Evolutionary conservation across 2,797 vertebrate species (phyloP), one percentile per base, ranked within the genome.

Genomic region (Rhinoraja longicauda): DNA sequence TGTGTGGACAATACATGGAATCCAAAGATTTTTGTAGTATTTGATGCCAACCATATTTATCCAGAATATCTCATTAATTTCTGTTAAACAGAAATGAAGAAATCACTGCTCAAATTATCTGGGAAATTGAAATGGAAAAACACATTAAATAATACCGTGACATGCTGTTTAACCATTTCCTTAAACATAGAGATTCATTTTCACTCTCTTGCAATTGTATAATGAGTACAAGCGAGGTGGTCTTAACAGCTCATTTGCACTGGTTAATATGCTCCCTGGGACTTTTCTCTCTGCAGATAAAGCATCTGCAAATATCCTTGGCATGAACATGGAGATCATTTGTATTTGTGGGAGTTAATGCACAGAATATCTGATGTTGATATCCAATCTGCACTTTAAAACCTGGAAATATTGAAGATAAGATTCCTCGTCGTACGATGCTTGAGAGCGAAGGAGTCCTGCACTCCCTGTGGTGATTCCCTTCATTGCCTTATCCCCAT

Each of bases 61-160:
- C 99, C 99, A 0, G 99, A 99, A 94, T 99, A 99, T 95, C 96
- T 99, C 94, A 98, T 99, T 93, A 97, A 99, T 94, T 99, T 99
- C 94, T 97, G 96, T 94, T 98, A 96, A 98, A 88, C 17, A 26
- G 90, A 93, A 88, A 29, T 15, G 64, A 90, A 93, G 75, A 39
- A 93, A 78, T 78, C 93, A 70, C 93, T 92, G 36, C 93, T 93
- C 93, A n/a, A 79, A 70, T 53, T 64, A 79, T 2, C 12, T 13
- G 7, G 53, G 57, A 78, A 36, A 19, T 1, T 26, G 6, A 64
- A 36, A 64, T 93, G 15, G 45, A 32, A 57, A 78, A 29, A 32
- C 24, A 72, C 24, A 76, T 45, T 73, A 92, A 45, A 62, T 12
- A 45, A 45, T 53, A 9, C 26, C n/a, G n/a, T 84, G 10, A n/a